Percentiles rank a stretch among this genome's conserved stretches.
Conservation (phyloP, 37 sponge, comb jelly and placozoan species). For the Petrosia ficiformis region DNA sequence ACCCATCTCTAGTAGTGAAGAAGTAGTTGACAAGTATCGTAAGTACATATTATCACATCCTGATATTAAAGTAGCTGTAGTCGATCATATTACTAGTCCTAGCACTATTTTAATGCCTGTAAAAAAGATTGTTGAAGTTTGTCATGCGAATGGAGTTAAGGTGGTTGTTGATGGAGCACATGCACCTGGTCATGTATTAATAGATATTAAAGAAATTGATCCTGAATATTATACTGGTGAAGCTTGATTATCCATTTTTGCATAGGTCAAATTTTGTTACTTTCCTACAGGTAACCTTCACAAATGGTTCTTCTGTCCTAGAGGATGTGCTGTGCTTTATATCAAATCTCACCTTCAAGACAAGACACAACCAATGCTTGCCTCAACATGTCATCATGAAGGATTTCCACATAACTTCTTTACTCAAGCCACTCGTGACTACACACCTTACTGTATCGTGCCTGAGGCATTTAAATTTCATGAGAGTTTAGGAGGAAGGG, state of each 20-base stretch:
- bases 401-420: constrained; percentile 29
- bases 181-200: constrained; percentile 56
- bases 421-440: constrained; percentile 43
- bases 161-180: constrained; percentile 74
- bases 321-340: constrained; percentile 62
- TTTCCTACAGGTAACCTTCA: constrained; percentile 52
- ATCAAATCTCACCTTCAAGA: constrained; percentile 13
- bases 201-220: constrained; percentile 38
- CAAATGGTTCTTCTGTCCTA: constrained; percentile 62
- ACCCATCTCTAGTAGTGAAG: constrained; percentile 23
- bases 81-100: constrained; percentile 65
- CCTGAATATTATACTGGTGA: constrained; percentile 58
- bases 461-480: constrained; percentile 33
- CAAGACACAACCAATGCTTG: constrained; percentile 24
- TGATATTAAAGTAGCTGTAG: constrained; percentile 31
- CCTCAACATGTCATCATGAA: constrained; percentile 23
- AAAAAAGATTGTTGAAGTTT: constrained; percentile 40
- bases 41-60: constrained; percentile 23
- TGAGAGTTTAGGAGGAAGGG: constrained; percentile 46
- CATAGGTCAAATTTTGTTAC: background rate
- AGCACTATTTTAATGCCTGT: constrained; percentile 56
- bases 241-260: background rate
- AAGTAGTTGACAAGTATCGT: constrained; percentile 24
- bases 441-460: constrained; percentile 17
- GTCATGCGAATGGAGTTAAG: constrained; percentile 26